Evolutionary conservation across 2,888 invertebrate species (phyloP).

Genomic region (Cyclophora albipunctata): DNA sequence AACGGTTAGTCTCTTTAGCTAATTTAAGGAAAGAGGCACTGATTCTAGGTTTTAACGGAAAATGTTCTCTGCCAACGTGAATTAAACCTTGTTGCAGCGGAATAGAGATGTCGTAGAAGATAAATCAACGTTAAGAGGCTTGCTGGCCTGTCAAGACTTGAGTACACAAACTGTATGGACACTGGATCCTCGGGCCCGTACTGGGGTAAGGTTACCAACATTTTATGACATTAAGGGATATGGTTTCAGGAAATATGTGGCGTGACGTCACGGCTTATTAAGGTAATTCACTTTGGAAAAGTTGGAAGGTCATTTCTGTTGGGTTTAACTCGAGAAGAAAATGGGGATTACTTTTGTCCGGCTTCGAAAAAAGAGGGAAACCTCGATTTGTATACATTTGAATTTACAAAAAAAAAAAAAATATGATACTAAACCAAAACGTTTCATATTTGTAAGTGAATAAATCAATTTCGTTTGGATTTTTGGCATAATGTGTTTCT

Average conservation of each 20-base stretch:
- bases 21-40: slow-evolving; percentile 25
- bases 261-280: slow-evolving; percentile 8
- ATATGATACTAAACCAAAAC: too few relatives aligned
- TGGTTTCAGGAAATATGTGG: slow-evolving; percentile 10
- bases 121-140: slow-evolving; percentile 18
- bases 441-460: too few relatives aligned
- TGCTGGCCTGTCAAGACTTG: slow-evolving; percentile 7
- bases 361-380: too few relatives aligned
- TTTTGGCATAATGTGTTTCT: too few relatives aligned
- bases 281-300: slow-evolving; percentile 6
- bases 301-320: neutral
- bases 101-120: slow-evolving; percentile 11
- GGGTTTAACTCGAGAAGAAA: too few relatives aligned
- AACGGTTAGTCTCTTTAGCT: slow-evolving; percentile 22
- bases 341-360: too few relatives aligned
- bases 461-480: too few relatives aligned
- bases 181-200: slow-evolving; percentile 17
- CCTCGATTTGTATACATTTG: too few relatives aligned
- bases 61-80: slow-evolving; percentile 9
- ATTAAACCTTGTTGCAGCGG: slow-evolving; percentile 5
- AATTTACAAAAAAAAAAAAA: too few relatives aligned
- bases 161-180: slow-evolving; percentile 13
- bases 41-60: slow-evolving; percentile 23
- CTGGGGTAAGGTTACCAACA: slow-evolving; percentile 14
- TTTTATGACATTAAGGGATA: slow-evolving; percentile 12